These are phyloP conservation scores for Pocillopora damicornis DNA, from an alignment of 64 coral and sea anemone species.

Conservation along the genomic window DNA sequence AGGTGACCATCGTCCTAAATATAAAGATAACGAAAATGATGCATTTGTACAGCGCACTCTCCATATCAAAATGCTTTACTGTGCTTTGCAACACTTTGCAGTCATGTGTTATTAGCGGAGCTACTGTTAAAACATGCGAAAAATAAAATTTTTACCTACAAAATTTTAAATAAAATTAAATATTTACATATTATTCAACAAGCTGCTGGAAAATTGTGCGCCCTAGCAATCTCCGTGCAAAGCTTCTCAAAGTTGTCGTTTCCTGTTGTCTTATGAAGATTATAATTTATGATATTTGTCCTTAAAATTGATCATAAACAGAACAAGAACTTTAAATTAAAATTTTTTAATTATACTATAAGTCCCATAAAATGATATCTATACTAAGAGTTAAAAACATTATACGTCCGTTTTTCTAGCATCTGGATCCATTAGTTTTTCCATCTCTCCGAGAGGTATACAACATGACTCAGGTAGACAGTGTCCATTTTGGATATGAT, in stretches of 20 bases:
- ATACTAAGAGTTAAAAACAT: background rate
- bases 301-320: background rate
- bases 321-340: background rate
- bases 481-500: background rate
- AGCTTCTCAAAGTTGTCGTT: background rate
- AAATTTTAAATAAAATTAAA: slow-evolving; percentile 14
- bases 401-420: slow-evolving; percentile 18
- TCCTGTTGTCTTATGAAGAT: too few species aligned
- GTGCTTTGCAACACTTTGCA: too few species aligned
- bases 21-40: background rate
- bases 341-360: background rate
- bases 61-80: too few species aligned
- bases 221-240: background rate
- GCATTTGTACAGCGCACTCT: too few species aligned
- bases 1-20: background rate
- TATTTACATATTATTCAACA: background rate
- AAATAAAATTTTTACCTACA: background rate
- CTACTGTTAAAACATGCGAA: background rate
- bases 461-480: background rate
- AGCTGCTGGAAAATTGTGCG: background rate
- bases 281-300: background rate
- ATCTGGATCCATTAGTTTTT: background rate
- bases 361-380: background rate
- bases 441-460: slow-evolving; percentile 7
- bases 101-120: background rate